Evolutionary conservation across 1,140 invertebrate species (phyloP).

Genomic region (Lordiphosa collinella): DNA sequence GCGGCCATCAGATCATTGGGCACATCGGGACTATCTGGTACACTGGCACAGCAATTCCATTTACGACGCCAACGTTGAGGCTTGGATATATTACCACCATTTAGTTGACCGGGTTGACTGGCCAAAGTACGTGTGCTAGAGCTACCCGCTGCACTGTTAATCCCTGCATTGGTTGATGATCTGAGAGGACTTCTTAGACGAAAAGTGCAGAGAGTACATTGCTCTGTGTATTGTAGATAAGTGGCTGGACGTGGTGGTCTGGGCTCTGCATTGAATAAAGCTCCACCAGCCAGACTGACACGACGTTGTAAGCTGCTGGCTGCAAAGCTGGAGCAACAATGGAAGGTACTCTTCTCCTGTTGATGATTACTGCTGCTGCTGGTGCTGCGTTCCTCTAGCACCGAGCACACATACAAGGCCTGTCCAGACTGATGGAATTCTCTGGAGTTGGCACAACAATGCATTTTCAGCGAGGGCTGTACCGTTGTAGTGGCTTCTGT

Average conservation of each 20-base stretch:
- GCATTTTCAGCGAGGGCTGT: slow-evolving; percentile 29
- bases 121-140: slow-evolving; percentile 53
- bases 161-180: slow-evolving; percentile 6
- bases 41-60: slow-evolving; percentile 82
- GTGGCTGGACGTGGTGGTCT: slow-evolving; percentile 39
- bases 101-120: slow-evolving; percentile 42
- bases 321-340: slow-evolving; percentile 73
- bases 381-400: slow-evolving; percentile 70
- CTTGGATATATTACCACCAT: slow-evolving; percentile 72
- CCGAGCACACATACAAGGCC: slow-evolving; percentile 71
- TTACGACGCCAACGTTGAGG: slow-evolving; percentile 79
- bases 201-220: slow-evolving; percentile 77
- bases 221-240: slow-evolving; percentile 73
- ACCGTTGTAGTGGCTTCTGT: slow-evolving; percentile 26
- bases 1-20: slow-evolving; percentile 74
- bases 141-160: slow-evolving; percentile 39
- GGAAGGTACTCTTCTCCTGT: slow-evolving; percentile 54
- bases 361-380: too few species aligned
- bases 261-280: slow-evolving; percentile 41
- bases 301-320: slow-evolving; percentile 60
- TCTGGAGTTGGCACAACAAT: slow-evolving; percentile 71
- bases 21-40: slow-evolving; percentile 82
- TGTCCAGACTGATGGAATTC: slow-evolving; percentile 71
- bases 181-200: slow-evolving; percentile 50
- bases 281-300: slow-evolving; percentile 43